A percentile compares a stretch with the other conserved stretches of the same genome.
Evolutionary conservation across 2,113 vertebrate genomes (phyloP).

Genomic region (Xenopus laevis): DNA sequence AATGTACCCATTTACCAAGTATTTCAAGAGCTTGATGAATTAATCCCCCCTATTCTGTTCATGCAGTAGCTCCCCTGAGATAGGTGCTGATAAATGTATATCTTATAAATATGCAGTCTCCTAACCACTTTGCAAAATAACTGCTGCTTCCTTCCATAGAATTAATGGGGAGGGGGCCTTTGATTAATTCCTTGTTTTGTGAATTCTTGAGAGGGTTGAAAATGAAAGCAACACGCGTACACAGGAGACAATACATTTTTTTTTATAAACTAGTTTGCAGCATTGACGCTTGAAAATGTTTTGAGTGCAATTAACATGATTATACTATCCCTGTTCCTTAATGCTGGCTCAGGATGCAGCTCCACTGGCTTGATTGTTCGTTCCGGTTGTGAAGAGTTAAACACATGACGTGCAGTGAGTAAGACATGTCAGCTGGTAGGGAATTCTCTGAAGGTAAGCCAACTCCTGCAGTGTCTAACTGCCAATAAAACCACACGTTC

Average conservation of each 20-base stretch:
- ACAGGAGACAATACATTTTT: background rate
- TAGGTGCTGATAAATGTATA: conserved; percentile 44
- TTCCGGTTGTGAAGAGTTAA: conserved; percentile 32
- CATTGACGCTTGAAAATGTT: background rate
- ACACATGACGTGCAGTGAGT: conserved; percentile 20
- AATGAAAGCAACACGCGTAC: background rate
- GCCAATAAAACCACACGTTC: conserved; percentile 46
- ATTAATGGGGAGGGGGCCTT: conserved; percentile 42
- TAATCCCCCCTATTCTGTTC: conserved; percentile 39
- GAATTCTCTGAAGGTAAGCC: conserved; percentile 46
- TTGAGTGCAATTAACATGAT: conserved; percentile 1
- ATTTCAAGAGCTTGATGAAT: conserved; percentile 39
- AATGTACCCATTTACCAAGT: conserved; percentile 42
- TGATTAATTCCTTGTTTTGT: conserved; percentile 37
- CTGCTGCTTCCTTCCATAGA: conserved; percentile 39
- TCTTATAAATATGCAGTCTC: conserved; percentile 45
- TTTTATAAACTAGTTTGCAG: background rate
- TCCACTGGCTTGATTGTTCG: background rate
- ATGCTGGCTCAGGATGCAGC: background rate
- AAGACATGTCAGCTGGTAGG: conserved; percentile 43
- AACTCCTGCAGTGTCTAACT: conserved; percentile 46
- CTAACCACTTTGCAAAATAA: conserved; percentile 45
- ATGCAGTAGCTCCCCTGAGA: conserved; percentile 39
- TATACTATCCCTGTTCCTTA: background rate
- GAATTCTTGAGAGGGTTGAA: conserved; percentile 30